These are phyloP conservation scores for Eulemur rubriventer DNA, from an alignment of 2,797 vertebrate genomes.

Conservation along the genomic window DNA sequence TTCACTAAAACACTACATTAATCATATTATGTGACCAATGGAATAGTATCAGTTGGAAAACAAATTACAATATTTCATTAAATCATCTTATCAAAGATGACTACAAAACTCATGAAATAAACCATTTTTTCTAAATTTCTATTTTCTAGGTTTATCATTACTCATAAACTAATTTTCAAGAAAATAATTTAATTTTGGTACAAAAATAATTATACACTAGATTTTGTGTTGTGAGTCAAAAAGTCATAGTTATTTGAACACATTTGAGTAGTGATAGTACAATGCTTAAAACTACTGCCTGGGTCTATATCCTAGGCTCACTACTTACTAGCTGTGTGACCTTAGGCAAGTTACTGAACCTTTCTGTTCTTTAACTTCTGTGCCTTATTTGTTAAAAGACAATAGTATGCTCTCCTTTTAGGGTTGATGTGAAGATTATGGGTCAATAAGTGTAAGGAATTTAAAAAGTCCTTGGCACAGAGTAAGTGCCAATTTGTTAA, in stretches of 20 bases:
- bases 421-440: neutral
- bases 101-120: neutral
- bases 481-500: neutral
- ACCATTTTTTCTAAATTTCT: neutral
- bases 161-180: conserved; percentile 3
- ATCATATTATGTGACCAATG: neutral
- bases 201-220: neutral
- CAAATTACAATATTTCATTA: neutral
- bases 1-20: neutral
- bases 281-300: neutral
- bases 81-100: neutral
- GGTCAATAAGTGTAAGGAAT: neutral
- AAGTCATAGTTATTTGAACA: neutral
- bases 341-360: neutral
- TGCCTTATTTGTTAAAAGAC: neutral
- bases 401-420: neutral
- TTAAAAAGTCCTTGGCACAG: neutral
- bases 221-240: neutral
- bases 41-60: neutral
- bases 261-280: neutral
- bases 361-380: neutral
- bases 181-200: neutral
- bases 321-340: neutral
- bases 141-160: neutral
- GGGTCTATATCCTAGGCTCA: neutral